Percentiles rank a stretch among this genome's conserved stretches.
These are phyloP conservation scores for Chloroceryle amazona DNA, from an alignment of 2,797 vertebrate genomes.

Conservation along the genomic window DNA sequence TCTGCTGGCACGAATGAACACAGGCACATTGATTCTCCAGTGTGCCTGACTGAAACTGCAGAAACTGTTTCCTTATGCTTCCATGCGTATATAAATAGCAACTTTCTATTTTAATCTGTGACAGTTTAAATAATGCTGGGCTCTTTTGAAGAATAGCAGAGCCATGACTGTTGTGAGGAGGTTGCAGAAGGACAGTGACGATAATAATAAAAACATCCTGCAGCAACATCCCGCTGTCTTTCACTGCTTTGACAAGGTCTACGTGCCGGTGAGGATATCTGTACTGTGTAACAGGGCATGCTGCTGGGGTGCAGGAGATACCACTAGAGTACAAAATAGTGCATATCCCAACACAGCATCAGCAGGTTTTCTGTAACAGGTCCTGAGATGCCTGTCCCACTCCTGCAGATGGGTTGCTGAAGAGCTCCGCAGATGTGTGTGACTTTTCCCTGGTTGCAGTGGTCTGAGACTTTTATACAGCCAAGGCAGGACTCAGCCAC, in stretches of 20 bases:
- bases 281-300: not conserved
- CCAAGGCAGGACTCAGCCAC: not conserved
- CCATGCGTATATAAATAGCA: not conserved
- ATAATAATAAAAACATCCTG: not conserved
- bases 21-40: not conserved
- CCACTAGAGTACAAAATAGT: not conserved
- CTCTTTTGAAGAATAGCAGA: conserved; percentile 14
- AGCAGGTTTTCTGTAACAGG: not conserved
- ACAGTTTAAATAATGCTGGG: conserved; percentile 28
- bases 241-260: not conserved
- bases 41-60: not conserved
- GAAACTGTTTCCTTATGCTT: not conserved
- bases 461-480: rapidly evolving
- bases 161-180: not conserved
- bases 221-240: not conserved
- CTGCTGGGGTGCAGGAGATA: not conserved
- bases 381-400: not conserved
- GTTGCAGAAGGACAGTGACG: not conserved
- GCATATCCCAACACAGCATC: not conserved
- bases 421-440: not conserved
- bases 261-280: not conserved
- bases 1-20: not conserved
- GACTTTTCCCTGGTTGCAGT: not conserved
- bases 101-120: conserved; percentile 27
- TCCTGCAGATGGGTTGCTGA: not conserved